phyloP scores from a whole-genome alignment of 2,797 vertebrate genomes.

The Meda fulgida region DNA sequence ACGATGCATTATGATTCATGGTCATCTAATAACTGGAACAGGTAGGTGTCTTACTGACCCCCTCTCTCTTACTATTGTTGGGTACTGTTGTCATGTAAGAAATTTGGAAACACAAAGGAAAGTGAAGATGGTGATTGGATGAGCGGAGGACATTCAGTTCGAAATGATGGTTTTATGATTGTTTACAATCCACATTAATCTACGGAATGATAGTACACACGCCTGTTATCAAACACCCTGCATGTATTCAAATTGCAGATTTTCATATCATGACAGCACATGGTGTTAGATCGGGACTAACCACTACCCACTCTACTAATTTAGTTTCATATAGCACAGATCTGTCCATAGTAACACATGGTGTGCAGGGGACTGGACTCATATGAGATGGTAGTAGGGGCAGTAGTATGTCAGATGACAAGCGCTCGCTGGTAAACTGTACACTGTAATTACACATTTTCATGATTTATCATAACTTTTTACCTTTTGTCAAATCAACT shows the following conservation, averaged over 20 bases:
- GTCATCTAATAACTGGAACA: slow-evolving; percentile 36
- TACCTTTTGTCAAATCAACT: too few relatives aligned
- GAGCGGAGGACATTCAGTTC: not conserved
- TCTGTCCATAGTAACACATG: slow-evolving; percentile 18
- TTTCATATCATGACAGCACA: not conserved
- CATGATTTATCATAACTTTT: too few relatives aligned
- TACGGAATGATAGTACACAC: not conserved
- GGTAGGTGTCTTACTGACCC: slow-evolving; percentile 34
- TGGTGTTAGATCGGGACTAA: not conserved
- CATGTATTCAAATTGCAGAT: not conserved
- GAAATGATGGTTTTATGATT: not conserved
- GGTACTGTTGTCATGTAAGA: slow-evolving; percentile 18
- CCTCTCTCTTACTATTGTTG: slow-evolving; percentile 20
- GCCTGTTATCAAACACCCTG: not conserved
- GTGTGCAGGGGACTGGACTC: not conserved
- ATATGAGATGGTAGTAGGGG: not conserved
- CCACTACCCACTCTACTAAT: not conserved
- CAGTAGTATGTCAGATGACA: slow-evolving; percentile 5
- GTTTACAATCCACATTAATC: not conserved
- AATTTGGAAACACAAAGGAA: not conserved
- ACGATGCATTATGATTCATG: slow-evolving; percentile 47
- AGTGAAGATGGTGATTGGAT: not conserved
- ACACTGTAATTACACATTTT: too few relatives aligned
- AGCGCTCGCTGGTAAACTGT: not conserved
- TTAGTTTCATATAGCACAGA: slow-evolving; percentile 7